phyloP scores from a whole-genome alignment of 92 coral and sea anemone species.

The Porites cylindrica region DNA sequence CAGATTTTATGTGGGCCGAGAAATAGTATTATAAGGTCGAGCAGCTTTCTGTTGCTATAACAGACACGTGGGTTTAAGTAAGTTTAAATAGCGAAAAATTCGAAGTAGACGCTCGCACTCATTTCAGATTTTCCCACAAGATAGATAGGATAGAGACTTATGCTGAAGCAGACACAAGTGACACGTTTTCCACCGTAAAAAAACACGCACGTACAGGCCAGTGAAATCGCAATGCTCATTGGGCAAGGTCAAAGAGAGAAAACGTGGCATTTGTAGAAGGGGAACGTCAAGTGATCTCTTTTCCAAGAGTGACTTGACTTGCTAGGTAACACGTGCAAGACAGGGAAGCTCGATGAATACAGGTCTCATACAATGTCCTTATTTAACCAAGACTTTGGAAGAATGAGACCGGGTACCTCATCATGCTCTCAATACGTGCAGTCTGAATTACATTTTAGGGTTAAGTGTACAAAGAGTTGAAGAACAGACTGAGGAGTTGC shows the following conservation, averaged over 20 bases:
- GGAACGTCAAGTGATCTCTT: conserved; percentile 6
- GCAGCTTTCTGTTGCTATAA: conserved; percentile 43
- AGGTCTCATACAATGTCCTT: no score
- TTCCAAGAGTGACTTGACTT: conserved; percentile 2
- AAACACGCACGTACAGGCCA: background rate
- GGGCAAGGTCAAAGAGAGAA: conserved; percentile 14
- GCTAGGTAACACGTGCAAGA: conserved; percentile 33
- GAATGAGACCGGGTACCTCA: no score
- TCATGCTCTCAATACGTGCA: background rate
- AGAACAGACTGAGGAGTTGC: background rate
- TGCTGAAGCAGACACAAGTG: background rate
- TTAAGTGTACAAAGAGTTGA: background rate
- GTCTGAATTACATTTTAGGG: background rate
- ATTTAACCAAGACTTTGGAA: no score
- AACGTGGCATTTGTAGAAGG: conserved; percentile 25
- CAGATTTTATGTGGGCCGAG: conserved; percentile 1
- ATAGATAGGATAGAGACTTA: background rate
- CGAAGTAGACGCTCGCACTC: conserved; percentile 7
- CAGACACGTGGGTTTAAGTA: conserved; percentile 35
- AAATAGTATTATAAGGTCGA: conserved; percentile 25
- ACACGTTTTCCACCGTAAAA: background rate
- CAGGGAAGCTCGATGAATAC: no score
- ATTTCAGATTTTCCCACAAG: conserved; percentile 11
- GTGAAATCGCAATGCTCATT: background rate
- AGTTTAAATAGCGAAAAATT: conserved; percentile 19